phyloP scores from a whole-genome alignment of 2,113 vertebrate genomes.

The Limnothrissa miodon region DNA sequence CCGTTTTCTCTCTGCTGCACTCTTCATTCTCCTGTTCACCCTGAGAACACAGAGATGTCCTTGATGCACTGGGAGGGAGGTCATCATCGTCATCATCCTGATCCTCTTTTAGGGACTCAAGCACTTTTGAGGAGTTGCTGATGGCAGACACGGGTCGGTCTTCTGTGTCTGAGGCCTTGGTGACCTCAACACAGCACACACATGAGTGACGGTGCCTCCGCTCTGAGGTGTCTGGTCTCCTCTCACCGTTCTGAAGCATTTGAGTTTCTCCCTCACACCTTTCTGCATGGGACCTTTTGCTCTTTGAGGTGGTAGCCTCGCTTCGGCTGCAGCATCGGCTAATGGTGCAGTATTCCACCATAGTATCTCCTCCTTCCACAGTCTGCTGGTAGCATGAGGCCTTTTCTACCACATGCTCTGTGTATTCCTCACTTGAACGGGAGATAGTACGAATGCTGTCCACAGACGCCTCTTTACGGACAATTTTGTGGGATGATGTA shows the following conservation, averaged over 20 bases:
- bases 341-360: conserved; percentile 48
- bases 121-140: conserved; percentile 49
- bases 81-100: conserved; percentile 46
- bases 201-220: neutral
- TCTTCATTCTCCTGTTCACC: neutral
- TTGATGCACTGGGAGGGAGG: conserved; percentile 53
- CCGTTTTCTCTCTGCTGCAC: neutral
- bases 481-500: conserved; percentile 67
- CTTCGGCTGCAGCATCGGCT: conserved; percentile 56
- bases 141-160: conserved; percentile 46
- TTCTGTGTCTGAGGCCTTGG: conserved; percentile 37
- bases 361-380: conserved; percentile 50
- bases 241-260: neutral
- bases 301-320: conserved; percentile 44
- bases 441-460: conserved; percentile 69
- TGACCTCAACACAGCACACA: conserved; percentile 34
- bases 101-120: conserved; percentile 47
- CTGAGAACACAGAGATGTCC: conserved; percentile 33
- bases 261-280: conserved; percentile 45
- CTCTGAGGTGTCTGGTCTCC: neutral
- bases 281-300: conserved; percentile 10
- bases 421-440: conserved; percentile 73
- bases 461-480: conserved; percentile 63
- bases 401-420: conserved; percentile 68
- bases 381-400: conserved; percentile 72